A percentile compares a stretch with the other conserved stretches of the same genome.
phyloP scores from a whole-genome alignment of 2,113 vertebrate species.

The Thamnophis sirtalis region DNA sequence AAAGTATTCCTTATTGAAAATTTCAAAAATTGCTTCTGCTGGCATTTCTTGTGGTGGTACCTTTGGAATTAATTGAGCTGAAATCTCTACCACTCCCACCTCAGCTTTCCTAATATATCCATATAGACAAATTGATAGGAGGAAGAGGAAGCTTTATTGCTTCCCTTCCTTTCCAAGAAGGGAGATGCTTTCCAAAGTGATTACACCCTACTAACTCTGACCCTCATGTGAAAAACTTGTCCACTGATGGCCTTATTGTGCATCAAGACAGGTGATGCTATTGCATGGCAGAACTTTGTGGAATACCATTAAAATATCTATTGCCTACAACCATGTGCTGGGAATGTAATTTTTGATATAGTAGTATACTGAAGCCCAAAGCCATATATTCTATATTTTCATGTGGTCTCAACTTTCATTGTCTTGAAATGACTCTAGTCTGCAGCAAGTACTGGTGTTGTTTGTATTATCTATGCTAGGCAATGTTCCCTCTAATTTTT shows the following conservation, averaged over 20 bases:
- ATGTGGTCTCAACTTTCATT: background rate
- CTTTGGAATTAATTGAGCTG: background rate
- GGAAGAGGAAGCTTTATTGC: background rate
- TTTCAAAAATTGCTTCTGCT: background rate
- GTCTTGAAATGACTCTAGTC: background rate
- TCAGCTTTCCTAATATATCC: background rate
- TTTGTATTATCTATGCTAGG: background rate
- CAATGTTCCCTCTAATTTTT: no score
- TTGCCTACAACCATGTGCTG: background rate
- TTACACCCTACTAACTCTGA: background rate
- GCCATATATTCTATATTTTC: background rate
- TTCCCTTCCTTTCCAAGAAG: background rate
- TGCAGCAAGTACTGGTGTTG: background rate
- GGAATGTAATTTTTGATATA: background rate
- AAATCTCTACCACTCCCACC: background rate
- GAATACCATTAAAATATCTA: background rate
- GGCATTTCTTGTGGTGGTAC: background rate
- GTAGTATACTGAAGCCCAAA: background rate
- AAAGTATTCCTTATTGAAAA: background rate
- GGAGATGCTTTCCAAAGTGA: background rate
- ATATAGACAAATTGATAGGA: background rate
- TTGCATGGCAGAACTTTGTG: background rate
- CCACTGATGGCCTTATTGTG: background rate
- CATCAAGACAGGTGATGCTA: background rate
- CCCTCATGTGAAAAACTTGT: background rate